phyloP scores from a whole-genome alignment of 2,888 invertebrate genomes.

The Entomobrya proxima region DNA sequence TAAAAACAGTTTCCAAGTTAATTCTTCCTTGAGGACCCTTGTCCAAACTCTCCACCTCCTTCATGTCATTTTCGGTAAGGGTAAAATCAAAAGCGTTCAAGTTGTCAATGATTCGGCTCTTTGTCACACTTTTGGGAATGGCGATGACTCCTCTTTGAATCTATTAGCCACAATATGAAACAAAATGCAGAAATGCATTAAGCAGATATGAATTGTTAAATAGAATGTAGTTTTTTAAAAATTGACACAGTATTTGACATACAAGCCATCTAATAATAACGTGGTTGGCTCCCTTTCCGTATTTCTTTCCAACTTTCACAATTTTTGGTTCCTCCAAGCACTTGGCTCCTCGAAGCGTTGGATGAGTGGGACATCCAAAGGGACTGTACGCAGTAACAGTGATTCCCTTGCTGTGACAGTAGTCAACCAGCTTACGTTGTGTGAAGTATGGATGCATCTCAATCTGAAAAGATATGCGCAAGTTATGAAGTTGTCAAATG shows the following conservation, averaged over 20 bases:
- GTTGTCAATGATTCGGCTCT: constrained; percentile 85
- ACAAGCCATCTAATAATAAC: constrained; percentile 76
- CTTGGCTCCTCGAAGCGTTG: no score
- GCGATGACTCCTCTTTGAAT: constrained; percentile 85
- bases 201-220: no score
- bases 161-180: constrained; percentile 77
- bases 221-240: no score
- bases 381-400: constrained; percentile 86
- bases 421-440: constrained; percentile 84
- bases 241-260: background rate
- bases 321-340: constrained; percentile 77
- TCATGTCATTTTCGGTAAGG: constrained; percentile 83
- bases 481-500: no score
- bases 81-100: constrained; percentile 87
- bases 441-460: constrained; percentile 81
- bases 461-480: no score
- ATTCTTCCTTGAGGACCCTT: constrained; percentile 50
- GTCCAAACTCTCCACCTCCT: constrained; percentile 83
- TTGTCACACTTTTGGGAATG: constrained; percentile 90
- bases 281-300: constrained; percentile 77
- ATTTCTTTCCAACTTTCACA: constrained; percentile 76
- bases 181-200: no score
- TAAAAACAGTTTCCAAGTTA: constrained; percentile 55
- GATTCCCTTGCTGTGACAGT: constrained; percentile 83
- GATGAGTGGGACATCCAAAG: constrained; percentile 80